Percentiles rank a stretch among this genome's conserved stretches.
phyloP scores from a whole-genome alignment of 2,113 vertebrate genomes.

The Tragulus kanchil region DNA sequence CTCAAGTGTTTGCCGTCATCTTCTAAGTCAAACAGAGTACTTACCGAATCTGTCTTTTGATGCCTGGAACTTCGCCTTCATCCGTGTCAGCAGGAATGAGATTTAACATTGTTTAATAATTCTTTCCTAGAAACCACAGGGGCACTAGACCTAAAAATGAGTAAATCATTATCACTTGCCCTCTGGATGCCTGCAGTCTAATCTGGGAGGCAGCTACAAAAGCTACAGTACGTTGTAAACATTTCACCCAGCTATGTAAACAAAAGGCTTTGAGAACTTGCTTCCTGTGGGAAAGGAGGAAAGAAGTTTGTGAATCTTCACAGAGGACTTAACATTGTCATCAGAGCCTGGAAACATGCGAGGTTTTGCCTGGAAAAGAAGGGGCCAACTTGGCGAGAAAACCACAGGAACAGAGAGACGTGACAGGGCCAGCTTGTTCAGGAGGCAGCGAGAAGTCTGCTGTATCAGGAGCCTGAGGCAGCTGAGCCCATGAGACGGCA shows the following conservation, averaged over 20 bases:
- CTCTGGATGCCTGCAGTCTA: background rate
- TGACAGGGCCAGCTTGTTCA: background rate
- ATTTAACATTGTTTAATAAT: conserved; percentile 44
- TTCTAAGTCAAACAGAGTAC: background rate
- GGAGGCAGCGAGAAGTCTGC: background rate
- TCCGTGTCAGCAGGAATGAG: background rate
- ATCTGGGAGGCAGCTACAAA: background rate
- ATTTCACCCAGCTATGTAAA: background rate
- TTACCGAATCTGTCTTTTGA: background rate
- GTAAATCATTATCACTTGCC: background rate
- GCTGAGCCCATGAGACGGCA: background rate
- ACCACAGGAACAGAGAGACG: background rate
- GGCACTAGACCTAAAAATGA: background rate
- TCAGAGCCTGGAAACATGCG: conserved; percentile 41
- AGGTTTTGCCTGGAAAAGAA: conserved; percentile 59
- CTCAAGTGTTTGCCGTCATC: background rate
- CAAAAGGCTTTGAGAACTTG: background rate
- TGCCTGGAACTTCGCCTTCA: background rate
- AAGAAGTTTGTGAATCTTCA: conserved; percentile 33
- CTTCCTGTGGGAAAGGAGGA: conserved; percentile 4
- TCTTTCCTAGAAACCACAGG: background rate
- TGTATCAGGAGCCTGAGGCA: background rate
- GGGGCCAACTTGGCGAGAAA: conserved; percentile 27
- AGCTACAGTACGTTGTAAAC: background rate
- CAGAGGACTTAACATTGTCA: background rate